Evolutionary conservation across 1,140 invertebrate species (phyloP), one percentile per base, ranked within the genome.

Genomic region (Lucilia cuprina): DNA sequence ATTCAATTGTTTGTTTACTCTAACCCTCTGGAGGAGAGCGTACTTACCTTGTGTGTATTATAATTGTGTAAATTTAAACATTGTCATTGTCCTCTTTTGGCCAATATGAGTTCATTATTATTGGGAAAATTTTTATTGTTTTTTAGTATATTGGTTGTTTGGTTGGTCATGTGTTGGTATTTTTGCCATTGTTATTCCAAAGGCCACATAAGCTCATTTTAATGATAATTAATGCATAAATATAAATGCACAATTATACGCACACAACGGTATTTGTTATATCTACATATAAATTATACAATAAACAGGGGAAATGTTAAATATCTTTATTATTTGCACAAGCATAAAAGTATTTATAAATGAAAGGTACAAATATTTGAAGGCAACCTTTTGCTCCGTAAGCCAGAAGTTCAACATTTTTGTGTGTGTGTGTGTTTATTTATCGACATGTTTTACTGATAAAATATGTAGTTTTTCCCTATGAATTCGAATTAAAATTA

Each of bases 191-290:
- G 35, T 77, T 77, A 30, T n/a, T n/a, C n/a, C 21, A 41, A 35
- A 35, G 35, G 74, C 74, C 21, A 77, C 74, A 77, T 77, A 77
- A 34, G 74, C 74, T 77, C 35, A 77, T 77, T 77, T 77, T 77
- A 77, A 77, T 77, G 74, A 77, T 77, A 77, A 77, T 77, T 77
- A 77, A 77, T 77, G 74, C 74, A 77, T 77, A 77, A 74, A 77
- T 77, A 77, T 25, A 41, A 41, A 55, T 12, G 10, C 50, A 55
- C 14, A 55, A 2, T 55, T 12, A 55, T 3, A 55, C 10, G 8
- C 19, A 34, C 30, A 77, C 35, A 41, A 30, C 35, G 74, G 74
- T 41, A 13, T 35, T 77, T 77, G 4, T 55, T 55, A 12, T 13
- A 55, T 55, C 10, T 13, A 55, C 13, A 12, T 17, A 55, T 55